Evolutionary conservation across 2,888 invertebrate species (phyloP), one percentile per base, ranked within the genome.

Genomic region (Mythimna pallens): DNA sequence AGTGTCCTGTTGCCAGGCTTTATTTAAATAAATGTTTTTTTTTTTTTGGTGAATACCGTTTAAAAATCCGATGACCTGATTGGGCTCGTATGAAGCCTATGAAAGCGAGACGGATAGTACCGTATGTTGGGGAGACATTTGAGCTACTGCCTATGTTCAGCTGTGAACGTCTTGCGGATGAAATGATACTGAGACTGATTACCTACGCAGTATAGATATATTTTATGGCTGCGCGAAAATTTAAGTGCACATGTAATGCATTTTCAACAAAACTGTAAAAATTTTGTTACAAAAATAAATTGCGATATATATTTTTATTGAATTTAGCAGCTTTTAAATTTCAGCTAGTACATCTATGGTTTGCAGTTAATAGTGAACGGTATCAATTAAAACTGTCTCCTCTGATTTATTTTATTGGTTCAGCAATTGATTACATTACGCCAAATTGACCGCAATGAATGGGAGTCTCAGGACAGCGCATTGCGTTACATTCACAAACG

Each of bases 351-450:
- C 81, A 78, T 84, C 77, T 82, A 87, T 87, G 85, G 87, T 87
- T 90, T 87, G 89, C 91, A 91, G 94, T 95, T 93, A 94, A 94
- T 94, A 93, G 91, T 90, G 93, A 92, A 84, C 90, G 89, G 92
- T 94, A 95, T 96, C 96, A 96, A 96, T 96, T 96, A 95, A 96
- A 95, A 94, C 94, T 95, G 95, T 96, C 96, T 88, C 91, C 88
- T 89, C 92, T 96, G 96, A 96, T 96, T 96, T 96, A 96, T 96
- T 95, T 96, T 95, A 96, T 95, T 94, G 96, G 94, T 94, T 93
- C 90, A 88, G 91, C 93, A 96, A 96, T 96, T 95, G 95, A 96
- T 96, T 96, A 95, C 95, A 96, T 96, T 95, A 96, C 95, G 94
- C 92, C 93, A 94, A 96, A 95, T 95, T 95, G 95, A 93, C 95